phyloP scores from a whole-genome alignment of 1,140 invertebrate species.

The Rhopalosiphum padi region DNA sequence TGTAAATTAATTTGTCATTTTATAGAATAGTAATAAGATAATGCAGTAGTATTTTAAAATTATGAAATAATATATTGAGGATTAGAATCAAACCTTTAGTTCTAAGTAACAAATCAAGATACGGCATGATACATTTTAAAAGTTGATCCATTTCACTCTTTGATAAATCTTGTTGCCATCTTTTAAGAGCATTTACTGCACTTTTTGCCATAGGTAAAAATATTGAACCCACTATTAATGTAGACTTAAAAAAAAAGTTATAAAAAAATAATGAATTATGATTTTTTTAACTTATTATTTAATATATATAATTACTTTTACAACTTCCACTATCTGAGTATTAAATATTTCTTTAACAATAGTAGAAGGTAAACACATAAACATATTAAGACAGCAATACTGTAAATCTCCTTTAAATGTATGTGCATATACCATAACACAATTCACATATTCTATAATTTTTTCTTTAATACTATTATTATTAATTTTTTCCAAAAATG shows the following conservation, averaged over 20 bases:
- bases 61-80: background rate
- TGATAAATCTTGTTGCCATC: slow-evolving; percentile 27
- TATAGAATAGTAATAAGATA: background rate
- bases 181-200: background rate
- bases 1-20: background rate
- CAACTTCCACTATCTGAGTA: background rate
- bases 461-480: background rate
- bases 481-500: background rate
- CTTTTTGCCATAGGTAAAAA: slow-evolving; percentile 11
- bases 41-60: background rate
- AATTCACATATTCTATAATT: slow-evolving; percentile 32
- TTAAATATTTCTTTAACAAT: slow-evolving; percentile 33
- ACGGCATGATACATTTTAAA: slow-evolving; percentile 24
- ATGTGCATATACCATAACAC: background rate
- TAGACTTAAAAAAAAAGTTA: background rate
- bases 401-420: slow-evolving; percentile 39
- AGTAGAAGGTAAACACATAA: background rate
- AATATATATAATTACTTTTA: slow-evolving; percentile 25
- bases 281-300: background rate
- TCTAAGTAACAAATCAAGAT: slow-evolving; percentile 28
- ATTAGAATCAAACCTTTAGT: slow-evolving; percentile 30
- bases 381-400: slow-evolving; percentile 21
- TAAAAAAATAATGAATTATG: background rate
- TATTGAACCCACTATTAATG: background rate
- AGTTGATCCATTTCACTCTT: slow-evolving; percentile 32